Evolutionary conservation across 2,888 invertebrate genomes (phyloP).

Genomic region (Ephialtes manifestator): DNA sequence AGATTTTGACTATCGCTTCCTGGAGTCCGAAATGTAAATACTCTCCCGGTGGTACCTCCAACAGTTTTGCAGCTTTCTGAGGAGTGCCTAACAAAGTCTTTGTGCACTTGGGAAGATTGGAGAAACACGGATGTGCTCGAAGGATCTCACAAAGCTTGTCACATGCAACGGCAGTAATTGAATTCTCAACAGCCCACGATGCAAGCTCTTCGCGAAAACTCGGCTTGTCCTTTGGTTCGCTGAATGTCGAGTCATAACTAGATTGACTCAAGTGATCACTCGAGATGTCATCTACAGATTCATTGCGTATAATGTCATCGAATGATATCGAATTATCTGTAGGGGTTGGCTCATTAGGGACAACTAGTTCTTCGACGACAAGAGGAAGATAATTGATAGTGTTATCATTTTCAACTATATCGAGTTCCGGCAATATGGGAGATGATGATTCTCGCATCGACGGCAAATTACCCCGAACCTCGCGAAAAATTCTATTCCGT

Average conservation of each 20-base stretch:
- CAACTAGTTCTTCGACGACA: no score
- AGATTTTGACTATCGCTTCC: background rate
- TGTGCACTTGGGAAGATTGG: background rate
- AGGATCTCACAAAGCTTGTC: background rate
- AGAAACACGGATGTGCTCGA: constrained; percentile 5
- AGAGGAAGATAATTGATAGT: no score
- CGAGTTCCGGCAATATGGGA: no score
- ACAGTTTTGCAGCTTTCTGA: background rate
- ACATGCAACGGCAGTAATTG: constrained; percentile 1
- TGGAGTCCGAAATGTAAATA: background rate
- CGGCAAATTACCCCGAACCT: no score
- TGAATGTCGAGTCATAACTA: background rate
- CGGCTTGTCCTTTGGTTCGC: background rate
- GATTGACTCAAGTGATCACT: background rate
- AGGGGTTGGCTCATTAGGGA: no score
- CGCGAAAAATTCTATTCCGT: no score
- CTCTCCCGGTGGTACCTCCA: background rate
- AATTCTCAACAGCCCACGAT: constrained; percentile 12
- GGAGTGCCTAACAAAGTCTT: constrained; percentile 11
- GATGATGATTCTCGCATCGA: no score
- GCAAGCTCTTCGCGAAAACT: background rate
- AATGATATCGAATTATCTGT: background rate
- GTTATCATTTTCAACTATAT: no score
- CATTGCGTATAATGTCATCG: background rate
- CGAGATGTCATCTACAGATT: background rate